phyloP scores from a whole-genome alignment of 2,797 vertebrate genomes.

The Anguilla marmorata region DNA sequence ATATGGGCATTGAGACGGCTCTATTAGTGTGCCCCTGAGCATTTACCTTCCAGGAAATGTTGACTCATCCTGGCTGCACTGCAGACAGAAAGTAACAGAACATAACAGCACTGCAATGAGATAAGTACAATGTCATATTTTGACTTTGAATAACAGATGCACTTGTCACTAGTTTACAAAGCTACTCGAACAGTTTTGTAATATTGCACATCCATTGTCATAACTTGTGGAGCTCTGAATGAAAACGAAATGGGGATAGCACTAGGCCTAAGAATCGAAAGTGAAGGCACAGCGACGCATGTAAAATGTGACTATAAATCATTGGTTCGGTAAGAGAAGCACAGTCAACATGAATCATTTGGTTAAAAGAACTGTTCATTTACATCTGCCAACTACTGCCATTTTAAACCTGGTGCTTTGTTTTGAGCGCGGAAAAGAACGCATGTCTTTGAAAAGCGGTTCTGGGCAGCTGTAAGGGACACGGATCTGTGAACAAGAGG shows the following conservation, averaged over 20 bases:
- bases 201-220: background rate
- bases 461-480: background rate
- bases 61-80: background rate
- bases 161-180: background rate
- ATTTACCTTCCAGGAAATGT: background rate
- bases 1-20: background rate
- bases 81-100: background rate
- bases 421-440: background rate
- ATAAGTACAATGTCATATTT: background rate
- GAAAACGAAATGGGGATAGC: background rate
- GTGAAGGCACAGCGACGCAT: background rate
- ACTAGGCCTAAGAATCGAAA: background rate
- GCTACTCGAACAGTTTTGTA: background rate
- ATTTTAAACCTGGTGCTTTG: conserved; percentile 5
- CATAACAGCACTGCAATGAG: background rate
- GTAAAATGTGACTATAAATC: background rate
- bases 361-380: background rate
- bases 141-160: background rate
- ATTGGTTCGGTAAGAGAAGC: background rate
- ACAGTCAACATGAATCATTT: background rate
- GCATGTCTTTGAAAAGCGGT: background rate
- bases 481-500: background rate
- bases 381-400: conserved; percentile 7
- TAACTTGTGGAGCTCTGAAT: background rate
- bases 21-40: background rate